Percentiles rank a stretch among this genome's conserved stretches.
phyloP scores from a whole-genome alignment of 1,140 invertebrate genomes.

The Andrena cerasifolii region DNA sequence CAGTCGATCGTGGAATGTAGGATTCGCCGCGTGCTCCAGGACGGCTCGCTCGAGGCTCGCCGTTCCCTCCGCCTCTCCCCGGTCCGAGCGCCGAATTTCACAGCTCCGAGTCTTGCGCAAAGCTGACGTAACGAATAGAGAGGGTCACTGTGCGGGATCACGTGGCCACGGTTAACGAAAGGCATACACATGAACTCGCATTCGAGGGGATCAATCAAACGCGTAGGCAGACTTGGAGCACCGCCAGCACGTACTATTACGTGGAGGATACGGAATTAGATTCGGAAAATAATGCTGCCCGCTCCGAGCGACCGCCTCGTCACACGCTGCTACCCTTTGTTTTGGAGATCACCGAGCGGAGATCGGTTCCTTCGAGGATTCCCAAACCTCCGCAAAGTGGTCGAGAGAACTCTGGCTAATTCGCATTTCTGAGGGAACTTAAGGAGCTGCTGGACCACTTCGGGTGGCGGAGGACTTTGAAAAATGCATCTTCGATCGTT shows the following conservation, averaged over 20 bases:
- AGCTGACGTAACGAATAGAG: slow-evolving; percentile 26
- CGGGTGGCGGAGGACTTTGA: no score
- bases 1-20: neutral
- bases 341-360: no score
- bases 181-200: slow-evolving; percentile 36
- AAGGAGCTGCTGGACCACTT: no score
- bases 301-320: neutral
- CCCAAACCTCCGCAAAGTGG: no score
- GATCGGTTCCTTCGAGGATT: no score
- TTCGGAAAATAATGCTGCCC: slow-evolving; percentile 40
- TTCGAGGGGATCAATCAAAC: slow-evolving; percentile 45
- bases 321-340: neutral
- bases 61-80: no score
- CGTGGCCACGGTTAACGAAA: slow-evolving; percentile 36
- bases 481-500: no score
- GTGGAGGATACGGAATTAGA: slow-evolving; percentile 63
- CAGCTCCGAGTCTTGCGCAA: slow-evolving; percentile 1
- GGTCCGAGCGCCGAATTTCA: neutral
- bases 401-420: no score
- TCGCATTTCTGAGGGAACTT: no score
- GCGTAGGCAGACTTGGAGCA: slow-evolving; percentile 48
- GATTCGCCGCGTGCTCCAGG: no score
- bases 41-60: no score
- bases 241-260: slow-evolving; percentile 56
- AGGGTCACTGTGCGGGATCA: slow-evolving; percentile 27